Base-by-base conservation (phyloP, 2,888 invertebrate genomes). In the Philonicus albiceps region DNA sequence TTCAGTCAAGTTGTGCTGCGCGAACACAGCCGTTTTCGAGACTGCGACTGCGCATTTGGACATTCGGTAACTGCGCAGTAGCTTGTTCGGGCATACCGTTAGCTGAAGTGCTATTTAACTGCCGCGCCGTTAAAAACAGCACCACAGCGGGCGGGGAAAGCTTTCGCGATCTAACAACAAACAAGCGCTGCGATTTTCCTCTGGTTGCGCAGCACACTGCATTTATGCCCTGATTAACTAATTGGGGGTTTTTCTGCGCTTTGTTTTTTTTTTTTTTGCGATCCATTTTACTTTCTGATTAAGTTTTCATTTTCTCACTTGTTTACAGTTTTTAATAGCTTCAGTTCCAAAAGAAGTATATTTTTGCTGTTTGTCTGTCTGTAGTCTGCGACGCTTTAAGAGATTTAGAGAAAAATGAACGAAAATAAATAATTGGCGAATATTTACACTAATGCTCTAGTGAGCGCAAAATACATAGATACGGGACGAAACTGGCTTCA, bases 1-100 rank as follows among this genome's bases (percentile, higher is more conserved):
- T 73, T 73, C 72, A 84, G 73, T 73, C 30, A 84, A 43, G 81
- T 81, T 81, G 81, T 78, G 49, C 30, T 19, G 78, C 64, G 27
- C 64, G 74, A 74, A 37, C 74, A 34, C 34, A 37, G 19, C 81
- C 55, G 55, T 34, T 74, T 74, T 74, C 8, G 37, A 74, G n/a
- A 81, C 81, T 55, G 34, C 81, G 81, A 80, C 30, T 80, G 80
- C 80, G 80, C 80, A 43, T 40, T 76, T 34, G 40, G 11, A 8
- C 76, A 22, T 19, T 31, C 40, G 74, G 8, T 64, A 64, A 64
- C 64, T 64, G 74, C 74, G 74, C 74, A 74, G 19, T 37, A 74
- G 74, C 37, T 43, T 74, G 34, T 30, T 37, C 34, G 27, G n/a
- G 30, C 6, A 16, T 37, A 34, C 76, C 76, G 40, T 34, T 74